Base-by-base conservation (phyloP, 2,113 vertebrate genomes). In the Saimiri boliviensis region DNA sequence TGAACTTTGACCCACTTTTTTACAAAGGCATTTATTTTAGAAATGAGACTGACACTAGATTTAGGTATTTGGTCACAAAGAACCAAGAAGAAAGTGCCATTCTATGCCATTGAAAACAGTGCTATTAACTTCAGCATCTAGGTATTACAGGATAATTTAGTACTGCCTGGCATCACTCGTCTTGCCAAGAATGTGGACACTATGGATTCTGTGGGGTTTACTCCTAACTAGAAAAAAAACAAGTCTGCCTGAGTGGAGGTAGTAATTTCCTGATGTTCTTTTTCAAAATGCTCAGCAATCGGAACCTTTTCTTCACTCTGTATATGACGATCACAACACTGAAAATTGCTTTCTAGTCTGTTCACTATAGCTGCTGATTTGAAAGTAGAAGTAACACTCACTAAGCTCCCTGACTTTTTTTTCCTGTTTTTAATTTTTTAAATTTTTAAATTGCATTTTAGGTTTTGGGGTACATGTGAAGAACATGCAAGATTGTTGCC, bases 21-120 rank as follows among this genome's bases (percentile, higher is more conserved):
- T 23, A 30, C 9, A 27, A 96, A 95, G 88, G 21, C 52, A 63
- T 93, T 92, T 40, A 54, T 70, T 95, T 95, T 73, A 94, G 90
- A 79, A 86, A 86, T 54, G 68, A 52, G 13, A 94, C 84, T 81
- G 66, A 63, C 8, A 54, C 3, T 52, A 20, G 37, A 85, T 42
- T 86, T 52, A 97, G 70, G 60, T 56, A 54, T 32, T 88, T 21
- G 10, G 30, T 32, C 23, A 30, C 23, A 49, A 79, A 89, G 14
- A 63, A 56, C 56, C 40, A 93, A 76, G 42, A 82, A 89, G 25
- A 90, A 94, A 66, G 27, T 49, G 32, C 40, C 45, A 70, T 37
- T 49, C 19, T 40, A n/a, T 68, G 68, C 40, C 74, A 85, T 20
- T 94, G 88, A 92, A 82, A 94, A 60, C 23, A 81, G 52, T 66